Evolutionary conservation across 2,113 vertebrate genomes (phyloP), one percentile per base, ranked within the genome.

Genomic region (Himantopus leucocephalus): DNA sequence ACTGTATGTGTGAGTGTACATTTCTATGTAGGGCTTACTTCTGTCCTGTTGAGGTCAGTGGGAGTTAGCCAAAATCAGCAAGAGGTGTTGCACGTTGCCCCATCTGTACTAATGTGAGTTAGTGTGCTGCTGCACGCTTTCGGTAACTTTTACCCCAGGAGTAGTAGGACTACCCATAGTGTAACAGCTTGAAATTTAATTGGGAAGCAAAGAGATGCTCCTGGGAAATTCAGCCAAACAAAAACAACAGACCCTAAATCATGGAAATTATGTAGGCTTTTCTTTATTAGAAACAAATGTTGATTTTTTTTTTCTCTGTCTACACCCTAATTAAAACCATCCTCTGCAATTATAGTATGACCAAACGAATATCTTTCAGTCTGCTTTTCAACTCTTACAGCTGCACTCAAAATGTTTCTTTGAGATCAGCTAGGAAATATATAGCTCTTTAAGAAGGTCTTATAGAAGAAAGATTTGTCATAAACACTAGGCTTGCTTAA

Each of bases 251-350:
- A 94, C 88, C 87, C 72, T 62, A 97, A 96, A 95, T 96, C 78
- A 48, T 94, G 77, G 63, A 97, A 97, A 94, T 92, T 62, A 71
- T 88, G 71, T 87, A 94, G 85, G 34, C 55, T 87, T 98, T 97
- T 97, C 90, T 78, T 94, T 96, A 95, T 96, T 95, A 88, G 96
- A 97, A 98, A 84, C 92, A 95, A 97, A 97, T 97, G 92, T 92
- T 96, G 90, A 82, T 85, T 78, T 88, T 88, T 90, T 56, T 73
- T 94, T 94, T 90, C 93, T 60, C 58, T 92, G 80, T 94, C 91
- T 94, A 35, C 76, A 75, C 60, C 53, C 92, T 92, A 91, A 95
- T 93, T 90, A 96, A 94, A 95, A 78, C 76, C 92, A 90, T 96
- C 78, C 87, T 82, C 34, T 85, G 55, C 79, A 92, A 94, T 96